Base-by-base conservation (phyloP, 1,140 invertebrate genomes). In the Saxidomus purpurata region DNA sequence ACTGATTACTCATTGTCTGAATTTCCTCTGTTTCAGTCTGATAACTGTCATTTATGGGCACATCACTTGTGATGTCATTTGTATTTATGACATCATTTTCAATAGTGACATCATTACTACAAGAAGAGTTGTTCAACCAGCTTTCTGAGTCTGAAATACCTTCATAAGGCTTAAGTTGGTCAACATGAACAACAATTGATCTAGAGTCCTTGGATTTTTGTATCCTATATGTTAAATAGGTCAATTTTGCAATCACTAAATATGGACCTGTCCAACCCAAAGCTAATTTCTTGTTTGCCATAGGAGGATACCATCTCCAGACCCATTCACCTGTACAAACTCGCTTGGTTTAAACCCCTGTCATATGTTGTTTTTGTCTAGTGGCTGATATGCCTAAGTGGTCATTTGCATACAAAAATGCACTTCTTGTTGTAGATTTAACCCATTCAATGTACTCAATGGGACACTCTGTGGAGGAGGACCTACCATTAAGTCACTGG, bases 261-360 rank as follows among this genome's bases (percentile, higher is more conserved):
- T 69, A 84, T 34, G 81, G 81, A 40, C 81, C 81, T 25, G 31
- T 83, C 81, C 81, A 83, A 11, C 81, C 81, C 40, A 83, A 67
- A 40, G 31, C 82, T 67, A 71, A 61, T 67, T 84, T 84, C 28
- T 84, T 31, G 49, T 84, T 84, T 43, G 82, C 82, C 28, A 43
- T 69, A n/a, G 82, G 63, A 15, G 82, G 82, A 86, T 91, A 89
- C 89, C 87, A 91, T 55, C 91, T 80, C 89, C 87, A 92, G 0
- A 92, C 90, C 47, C 67, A 87, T 67, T 89, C 79, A 28, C 84
- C 69, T 38, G 69, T 25, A 34, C 34, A 88, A 87, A 91, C 25
- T 43, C 47, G 38, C 86, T 55, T 25, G 74, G 83, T 85, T 91
- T 84, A 85, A 67, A 22, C 87, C 81, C n/a, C 87, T 67, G 74